phyloP scores from a whole-genome alignment of 2,113 vertebrate species.

The Oenanthe oenanthe region DNA sequence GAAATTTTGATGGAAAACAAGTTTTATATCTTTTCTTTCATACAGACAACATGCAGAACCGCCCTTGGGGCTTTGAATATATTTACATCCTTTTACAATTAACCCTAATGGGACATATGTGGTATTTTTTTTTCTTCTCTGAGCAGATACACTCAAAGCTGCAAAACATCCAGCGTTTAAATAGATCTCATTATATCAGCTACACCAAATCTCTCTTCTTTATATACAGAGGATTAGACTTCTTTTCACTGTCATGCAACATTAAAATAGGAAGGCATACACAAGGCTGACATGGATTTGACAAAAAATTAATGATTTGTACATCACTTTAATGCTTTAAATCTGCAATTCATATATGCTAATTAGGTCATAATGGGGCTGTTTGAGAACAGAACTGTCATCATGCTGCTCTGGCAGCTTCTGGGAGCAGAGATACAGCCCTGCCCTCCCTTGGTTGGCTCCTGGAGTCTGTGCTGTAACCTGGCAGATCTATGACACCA shows the following conservation, averaged over 20 bases:
- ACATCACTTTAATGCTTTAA: conserved; percentile 84
- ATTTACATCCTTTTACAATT: conserved; percentile 78
- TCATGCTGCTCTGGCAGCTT: conserved; percentile 72
- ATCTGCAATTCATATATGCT: conserved; percentile 87
- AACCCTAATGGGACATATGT: conserved; percentile 76
- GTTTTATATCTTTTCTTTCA: conserved; percentile 62
- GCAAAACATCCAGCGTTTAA: conserved; percentile 76
- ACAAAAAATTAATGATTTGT: conserved; percentile 88
- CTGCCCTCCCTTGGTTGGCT: conserved; percentile 64
- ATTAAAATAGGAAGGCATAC: conserved; percentile 81
- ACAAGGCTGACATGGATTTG: conserved; percentile 82
- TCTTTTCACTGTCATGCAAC: conserved; percentile 82
- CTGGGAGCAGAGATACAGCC: conserved; percentile 72
- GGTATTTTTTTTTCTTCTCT: conserved; percentile 38
- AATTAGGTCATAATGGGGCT: conserved; percentile 83
- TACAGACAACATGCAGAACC: conserved; percentile 65
- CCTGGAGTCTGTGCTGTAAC: conserved; percentile 67
- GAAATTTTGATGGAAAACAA: conserved; percentile 64
- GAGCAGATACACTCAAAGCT: conserved; percentile 70
- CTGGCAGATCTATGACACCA: conserved; percentile 74
- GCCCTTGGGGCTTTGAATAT: conserved; percentile 72
- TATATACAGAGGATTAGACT: conserved; percentile 76
- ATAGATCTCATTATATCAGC: conserved; percentile 78
- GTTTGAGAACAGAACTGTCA: conserved; percentile 84
- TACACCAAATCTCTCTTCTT: conserved; percentile 74